Evolutionary conservation across 2,113 vertebrate genomes (phyloP).

Genomic region (Micromys minutus): DNA sequence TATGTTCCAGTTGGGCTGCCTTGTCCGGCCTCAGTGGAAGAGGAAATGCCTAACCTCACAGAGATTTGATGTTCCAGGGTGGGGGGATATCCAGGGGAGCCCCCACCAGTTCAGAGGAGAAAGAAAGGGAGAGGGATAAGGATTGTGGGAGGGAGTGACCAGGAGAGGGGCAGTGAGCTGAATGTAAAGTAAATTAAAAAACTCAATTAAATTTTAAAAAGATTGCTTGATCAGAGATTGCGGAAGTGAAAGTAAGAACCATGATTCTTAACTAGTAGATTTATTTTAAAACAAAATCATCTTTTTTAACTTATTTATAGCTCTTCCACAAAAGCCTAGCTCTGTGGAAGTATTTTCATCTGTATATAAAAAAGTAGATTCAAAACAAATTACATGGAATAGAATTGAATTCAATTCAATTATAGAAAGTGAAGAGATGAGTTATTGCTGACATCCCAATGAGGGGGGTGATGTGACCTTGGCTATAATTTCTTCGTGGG

Average conservation of each 20-base stretch:
- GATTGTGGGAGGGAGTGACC: no score
- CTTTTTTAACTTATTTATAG: slow-evolving; percentile 23
- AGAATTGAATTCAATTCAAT: slow-evolving; percentile 13
- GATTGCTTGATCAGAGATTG: neutral
- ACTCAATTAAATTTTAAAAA: neutral
- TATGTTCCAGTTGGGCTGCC: no score
- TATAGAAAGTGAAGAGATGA: neutral
- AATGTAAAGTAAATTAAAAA: no score
- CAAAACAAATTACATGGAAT: neutral
- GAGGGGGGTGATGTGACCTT: slow-evolving; percentile 6
- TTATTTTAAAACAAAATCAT: neutral
- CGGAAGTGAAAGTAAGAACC: neutral
- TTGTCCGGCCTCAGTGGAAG: no score
- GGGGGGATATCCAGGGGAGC: no score
- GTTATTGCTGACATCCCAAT: neutral
- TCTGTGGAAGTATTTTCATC: neutral
- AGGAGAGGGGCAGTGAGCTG: no score
- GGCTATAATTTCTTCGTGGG: slow-evolving; percentile 40
- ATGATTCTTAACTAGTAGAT: neutral
- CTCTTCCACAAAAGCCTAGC: neutral
- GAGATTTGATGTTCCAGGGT: no score
- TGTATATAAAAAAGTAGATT: slow-evolving; percentile 13
- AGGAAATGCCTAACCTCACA: no score
- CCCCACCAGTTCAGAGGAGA: no score
- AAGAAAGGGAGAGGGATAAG: no score